Percentiles rank a stretch among this genome's conserved stretches.
Evolutionary conservation across 2,888 invertebrate species (phyloP).

Genomic region (Tiphia femorata): DNA sequence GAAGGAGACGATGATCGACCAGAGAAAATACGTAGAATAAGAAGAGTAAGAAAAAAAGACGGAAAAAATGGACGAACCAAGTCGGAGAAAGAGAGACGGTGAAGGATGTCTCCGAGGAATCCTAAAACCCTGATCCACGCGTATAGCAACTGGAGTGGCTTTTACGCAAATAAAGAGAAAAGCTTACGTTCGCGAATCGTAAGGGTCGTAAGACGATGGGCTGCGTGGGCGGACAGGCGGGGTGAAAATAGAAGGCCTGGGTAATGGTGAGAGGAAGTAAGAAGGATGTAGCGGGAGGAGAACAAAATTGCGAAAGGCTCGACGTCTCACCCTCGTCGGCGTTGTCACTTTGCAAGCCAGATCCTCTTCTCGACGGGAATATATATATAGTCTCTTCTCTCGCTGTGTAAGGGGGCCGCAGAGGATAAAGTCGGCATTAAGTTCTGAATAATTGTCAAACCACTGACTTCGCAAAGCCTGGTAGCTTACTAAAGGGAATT

Average conservation of each 20-base stretch:
- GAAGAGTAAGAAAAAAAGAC: not conserved
- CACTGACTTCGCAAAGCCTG: too few relatives aligned
- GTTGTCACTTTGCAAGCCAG: conserved; percentile 40
- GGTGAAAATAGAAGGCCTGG: conserved; percentile 7
- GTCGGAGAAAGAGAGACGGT: not conserved
- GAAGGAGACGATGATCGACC: too few relatives aligned
- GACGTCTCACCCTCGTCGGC: conserved; percentile 25
- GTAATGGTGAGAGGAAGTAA: not conserved
- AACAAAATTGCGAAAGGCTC: conserved; percentile 35
- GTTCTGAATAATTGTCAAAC: too few relatives aligned
- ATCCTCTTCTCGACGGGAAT: conserved; percentile 36
- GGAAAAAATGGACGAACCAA: not conserved
- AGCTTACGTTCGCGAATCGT: conserved; percentile 15
- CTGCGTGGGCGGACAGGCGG: too few relatives aligned
- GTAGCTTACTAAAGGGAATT: too few relatives aligned
- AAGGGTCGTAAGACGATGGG: not conserved
- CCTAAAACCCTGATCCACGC: conserved; percentile 24
- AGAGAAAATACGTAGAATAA: too few relatives aligned
- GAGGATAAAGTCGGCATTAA: too few relatives aligned
- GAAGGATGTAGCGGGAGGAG: not conserved
- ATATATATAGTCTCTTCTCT: too few relatives aligned
- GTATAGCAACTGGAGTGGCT: conserved; percentile 22
- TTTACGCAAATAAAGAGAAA: conserved; percentile 34
- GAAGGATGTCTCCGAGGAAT: conserved; percentile 5
- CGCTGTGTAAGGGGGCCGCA: too few relatives aligned